Percentiles rank a stretch among this genome's conserved stretches.
Evolutionary conservation across 2,797 vertebrate species (phyloP).

Genomic region (Channallabes apus): DNA sequence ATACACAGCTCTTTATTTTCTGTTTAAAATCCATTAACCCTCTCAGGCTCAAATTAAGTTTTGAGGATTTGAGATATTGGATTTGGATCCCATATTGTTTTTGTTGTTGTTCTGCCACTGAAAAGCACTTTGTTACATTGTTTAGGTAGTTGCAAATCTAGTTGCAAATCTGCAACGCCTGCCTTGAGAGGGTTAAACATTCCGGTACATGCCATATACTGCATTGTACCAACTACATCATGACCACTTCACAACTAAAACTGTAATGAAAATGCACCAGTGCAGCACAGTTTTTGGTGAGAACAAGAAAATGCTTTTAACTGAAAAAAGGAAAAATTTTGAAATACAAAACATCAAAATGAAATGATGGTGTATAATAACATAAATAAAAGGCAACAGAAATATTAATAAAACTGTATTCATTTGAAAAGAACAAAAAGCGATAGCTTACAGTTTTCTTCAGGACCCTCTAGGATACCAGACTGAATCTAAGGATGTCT

Average conservation of each 20-base stretch:
- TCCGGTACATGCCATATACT: background rate
- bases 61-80: too few species aligned
- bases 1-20: background rate
- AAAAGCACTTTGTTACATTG: too few species aligned
- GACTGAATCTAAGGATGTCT: background rate
- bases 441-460: background rate
- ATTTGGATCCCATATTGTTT: too few species aligned
- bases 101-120: too few species aligned
- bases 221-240: background rate
- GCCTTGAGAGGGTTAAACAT: too few species aligned
- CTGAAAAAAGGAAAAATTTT: background rate
- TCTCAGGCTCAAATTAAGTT: too few species aligned
- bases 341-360: background rate
- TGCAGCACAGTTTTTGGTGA: background rate
- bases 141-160: too few species aligned
- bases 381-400: background rate
- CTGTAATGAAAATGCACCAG: background rate
- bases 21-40: background rate
- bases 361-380: background rate
- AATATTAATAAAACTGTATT: background rate
- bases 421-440: background rate
- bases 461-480: background rate
- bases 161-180: too few species aligned
- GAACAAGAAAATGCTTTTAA: background rate
- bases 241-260: background rate